Conservation (phyloP, 2,113 vertebrate genomes). For the Anolis sagrei region DNA sequence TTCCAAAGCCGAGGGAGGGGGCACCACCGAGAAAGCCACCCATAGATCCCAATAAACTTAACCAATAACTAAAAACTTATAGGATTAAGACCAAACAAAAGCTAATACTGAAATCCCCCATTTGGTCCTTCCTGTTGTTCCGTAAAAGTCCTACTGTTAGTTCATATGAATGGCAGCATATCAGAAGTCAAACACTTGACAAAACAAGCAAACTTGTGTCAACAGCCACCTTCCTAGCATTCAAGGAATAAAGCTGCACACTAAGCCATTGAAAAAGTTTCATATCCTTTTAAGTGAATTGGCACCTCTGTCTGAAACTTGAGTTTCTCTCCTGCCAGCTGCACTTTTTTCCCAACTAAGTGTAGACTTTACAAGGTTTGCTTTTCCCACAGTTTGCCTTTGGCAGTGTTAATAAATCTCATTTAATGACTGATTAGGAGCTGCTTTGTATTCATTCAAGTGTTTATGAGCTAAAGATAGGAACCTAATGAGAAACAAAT, state of each 20-base stretch:
- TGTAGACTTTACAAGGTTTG: conserved; percentile 58
- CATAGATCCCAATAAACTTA: not conserved
- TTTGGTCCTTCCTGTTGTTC: not conserved
- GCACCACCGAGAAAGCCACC: too few species aligned
- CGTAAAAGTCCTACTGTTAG: not conserved
- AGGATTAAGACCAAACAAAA: not conserved
- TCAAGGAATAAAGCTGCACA: not conserved
- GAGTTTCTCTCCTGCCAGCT: conserved; percentile 46
- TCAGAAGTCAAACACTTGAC: not conserved
- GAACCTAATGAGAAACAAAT: conserved; percentile 11
- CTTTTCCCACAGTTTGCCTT: conserved; percentile 61
- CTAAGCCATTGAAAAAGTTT: not conserved
- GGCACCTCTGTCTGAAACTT: conserved; percentile 27
- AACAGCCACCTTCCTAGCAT: not conserved
- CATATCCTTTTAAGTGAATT: not conserved
- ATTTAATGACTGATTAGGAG: conserved; percentile 55
- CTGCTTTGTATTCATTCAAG: not conserved
- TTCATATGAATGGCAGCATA: not conserved
- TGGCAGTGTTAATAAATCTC: conserved; percentile 36
- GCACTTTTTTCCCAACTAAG: conserved; percentile 39
- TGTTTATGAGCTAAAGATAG: conserved; percentile 34
- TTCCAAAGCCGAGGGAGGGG: too few species aligned
- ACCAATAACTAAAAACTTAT: not conserved
- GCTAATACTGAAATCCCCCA: not conserved
- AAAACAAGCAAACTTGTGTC: not conserved